Evolutionary conservation across 2,888 invertebrate species (phyloP), one percentile per base, ranked within the genome.

Genomic region (Pycnomerus fuliginosus): DNA sequence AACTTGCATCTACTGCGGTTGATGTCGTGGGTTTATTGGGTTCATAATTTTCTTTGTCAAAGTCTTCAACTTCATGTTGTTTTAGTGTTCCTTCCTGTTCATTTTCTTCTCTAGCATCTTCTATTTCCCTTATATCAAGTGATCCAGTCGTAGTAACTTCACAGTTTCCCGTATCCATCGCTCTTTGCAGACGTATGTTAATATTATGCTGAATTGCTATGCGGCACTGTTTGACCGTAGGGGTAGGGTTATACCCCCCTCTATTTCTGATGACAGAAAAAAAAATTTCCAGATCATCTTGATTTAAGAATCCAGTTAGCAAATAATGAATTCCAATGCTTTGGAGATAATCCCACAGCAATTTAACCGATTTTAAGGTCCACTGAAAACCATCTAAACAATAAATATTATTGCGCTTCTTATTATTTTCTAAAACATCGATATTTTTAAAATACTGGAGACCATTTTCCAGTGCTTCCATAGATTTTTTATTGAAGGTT

Each of bases 221-320:
- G n/a, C 52, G 36, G 17, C 50, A 48, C 10, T 44, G 43, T 22
- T 45, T 16, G 16, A 50, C 39, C 15, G 53, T 48, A 5, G 54
- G 53, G 16, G 38, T 53, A 23, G 27, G 27, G 25, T 53, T 55
- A 33, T 50, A 58, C 13, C 60, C 59, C 4, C 52, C 48, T 16
- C 51, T 37, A 35, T 40, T 27, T 27, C 27, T 27, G 8, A 27
- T 10, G 4, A 27, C 27, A 4, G 27, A 27, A 27, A 49, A 30
- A 53, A 31, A 34, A 38, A 55, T 61, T 43, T 61, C 58, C 3
- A 60, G 15, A 1, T 54, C 44, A 39, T 61, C 60, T 38, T 53
- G 58, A 42, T 34, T 16, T 5, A 34, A n/a, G 8, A 16, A 11
- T 7, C 30, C 29, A 5, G 34, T 23, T 17, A 34, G n/a, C 5